Evolutionary conservation across 2,113 vertebrate species (phyloP).

Genomic region (Procavia capensis): DNA sequence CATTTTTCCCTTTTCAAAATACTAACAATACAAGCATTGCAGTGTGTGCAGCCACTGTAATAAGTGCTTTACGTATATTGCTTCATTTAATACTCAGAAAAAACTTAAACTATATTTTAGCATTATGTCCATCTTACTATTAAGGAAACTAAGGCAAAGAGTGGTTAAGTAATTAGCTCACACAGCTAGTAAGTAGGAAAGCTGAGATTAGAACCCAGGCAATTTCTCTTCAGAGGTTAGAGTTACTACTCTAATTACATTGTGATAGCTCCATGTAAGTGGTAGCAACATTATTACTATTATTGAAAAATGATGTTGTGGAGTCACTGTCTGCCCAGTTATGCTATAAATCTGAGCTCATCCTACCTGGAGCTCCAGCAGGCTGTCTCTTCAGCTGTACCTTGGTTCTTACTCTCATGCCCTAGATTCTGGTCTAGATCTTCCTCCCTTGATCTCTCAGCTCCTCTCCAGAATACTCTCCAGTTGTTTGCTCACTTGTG

Average conservation of each 20-base stretch:
- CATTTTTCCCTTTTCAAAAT: not conserved
- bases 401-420: not conserved
- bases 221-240: not conserved
- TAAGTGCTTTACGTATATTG: not conserved
- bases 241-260: not conserved
- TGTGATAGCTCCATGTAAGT: not conserved
- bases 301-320: not conserved
- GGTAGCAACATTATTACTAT: not conserved
- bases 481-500: not conserved
- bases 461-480: not conserved
- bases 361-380: not conserved
- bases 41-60: not conserved
- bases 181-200: too few relatives aligned
- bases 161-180: too few relatives aligned
- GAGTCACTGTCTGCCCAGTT: not conserved
- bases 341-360: not conserved
- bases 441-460: not conserved
- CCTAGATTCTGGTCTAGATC: not conserved
- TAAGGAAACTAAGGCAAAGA: too few relatives aligned
- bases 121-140: too few relatives aligned
- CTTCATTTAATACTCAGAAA: too few relatives aligned
- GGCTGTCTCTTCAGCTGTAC: not conserved
- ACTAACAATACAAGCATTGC: not conserved
- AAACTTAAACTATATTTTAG: too few relatives aligned
- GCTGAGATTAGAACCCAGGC: too few relatives aligned